Conservation (phyloP, 2,888 invertebrate genomes). For the Drosophila anomalata region DNA sequence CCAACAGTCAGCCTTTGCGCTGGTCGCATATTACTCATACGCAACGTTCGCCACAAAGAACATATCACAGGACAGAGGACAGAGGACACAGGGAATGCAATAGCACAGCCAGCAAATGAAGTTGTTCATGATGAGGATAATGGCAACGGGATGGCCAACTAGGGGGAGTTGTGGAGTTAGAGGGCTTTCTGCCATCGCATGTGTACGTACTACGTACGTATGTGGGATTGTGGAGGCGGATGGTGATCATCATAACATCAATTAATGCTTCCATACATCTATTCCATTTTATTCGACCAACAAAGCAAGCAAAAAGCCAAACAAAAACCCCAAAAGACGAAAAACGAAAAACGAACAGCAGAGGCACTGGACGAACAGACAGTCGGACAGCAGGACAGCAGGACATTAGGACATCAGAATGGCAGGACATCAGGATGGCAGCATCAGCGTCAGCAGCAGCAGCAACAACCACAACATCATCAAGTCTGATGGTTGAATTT, state of each 20-base stretch:
- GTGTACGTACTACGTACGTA: too few species aligned
- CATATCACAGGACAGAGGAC: constrained; percentile 18
- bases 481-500: constrained; percentile 3
- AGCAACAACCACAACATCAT: too few species aligned
- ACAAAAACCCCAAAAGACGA: constrained; percentile 48
- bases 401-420: constrained; percentile 1
- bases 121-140: constrained; percentile 21
- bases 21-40: constrained; percentile 61
- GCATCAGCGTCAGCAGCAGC: too few species aligned
- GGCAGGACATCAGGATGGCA: constrained; percentile 8
- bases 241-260: constrained; percentile 71
- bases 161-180: constrained; percentile 4
- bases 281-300: constrained; percentile 54
- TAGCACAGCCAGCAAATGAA: constrained; percentile 52
- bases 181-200: not conserved
- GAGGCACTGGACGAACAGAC: not conserved
- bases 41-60: constrained; percentile 55
- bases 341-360: constrained; percentile 28
- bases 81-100: constrained; percentile 59
- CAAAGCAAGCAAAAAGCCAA: constrained; percentile 54
- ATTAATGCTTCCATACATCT: constrained; percentile 63
- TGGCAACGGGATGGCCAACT: not conserved
- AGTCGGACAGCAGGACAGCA: constrained; percentile 2
- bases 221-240: constrained; percentile 12
- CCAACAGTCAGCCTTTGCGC: constrained; percentile 15